These are phyloP conservation scores for Drosophila ogumai DNA, from an alignment of 1,140 invertebrate species.

Conservation along the genomic window DNA sequence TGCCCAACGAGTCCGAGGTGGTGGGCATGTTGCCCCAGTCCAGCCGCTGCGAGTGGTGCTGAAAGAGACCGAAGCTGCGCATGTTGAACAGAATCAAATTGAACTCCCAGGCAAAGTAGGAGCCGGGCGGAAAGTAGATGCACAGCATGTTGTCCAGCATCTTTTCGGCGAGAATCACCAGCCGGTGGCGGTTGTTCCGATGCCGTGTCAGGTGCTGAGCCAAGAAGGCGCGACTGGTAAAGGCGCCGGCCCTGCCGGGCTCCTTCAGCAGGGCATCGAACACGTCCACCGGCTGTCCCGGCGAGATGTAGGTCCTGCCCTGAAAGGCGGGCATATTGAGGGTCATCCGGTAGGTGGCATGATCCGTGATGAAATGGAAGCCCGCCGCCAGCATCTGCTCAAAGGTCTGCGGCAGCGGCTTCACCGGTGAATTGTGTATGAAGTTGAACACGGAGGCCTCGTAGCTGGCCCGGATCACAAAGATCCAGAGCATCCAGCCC, in stretches of 20 bases:
- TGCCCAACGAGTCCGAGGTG: neutral
- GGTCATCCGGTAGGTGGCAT: slow-evolving; percentile 61
- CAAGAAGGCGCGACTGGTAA: slow-evolving; percentile 50
- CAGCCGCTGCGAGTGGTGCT: slow-evolving; percentile 20
- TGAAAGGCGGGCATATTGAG: slow-evolving; percentile 16
- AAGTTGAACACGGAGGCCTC: slow-evolving; percentile 63
- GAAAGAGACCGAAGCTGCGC: slow-evolving; percentile 58
- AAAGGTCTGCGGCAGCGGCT: slow-evolving; percentile 53
- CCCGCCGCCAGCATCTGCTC: slow-evolving; percentile 27
- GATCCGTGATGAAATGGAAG: slow-evolving; percentile 51
- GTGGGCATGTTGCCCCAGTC: slow-evolving; percentile 13
- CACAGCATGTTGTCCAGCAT: slow-evolving; percentile 64
- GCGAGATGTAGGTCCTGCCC: slow-evolving; percentile 3
- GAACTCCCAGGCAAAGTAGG: slow-evolving; percentile 50
- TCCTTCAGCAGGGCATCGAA: slow-evolving; percentile 47
- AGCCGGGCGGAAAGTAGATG: slow-evolving; percentile 53
- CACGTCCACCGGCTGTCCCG: slow-evolving; percentile 55
- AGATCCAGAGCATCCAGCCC: slow-evolving; percentile 47
- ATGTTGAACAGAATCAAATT: slow-evolving; percentile 36
- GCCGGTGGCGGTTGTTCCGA: neutral
- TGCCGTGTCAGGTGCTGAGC: slow-evolving; percentile 32
- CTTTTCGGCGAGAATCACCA: slow-evolving; percentile 42
- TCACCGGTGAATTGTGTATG: slow-evolving; percentile 60
- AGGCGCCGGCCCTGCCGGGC: slow-evolving; percentile 10
- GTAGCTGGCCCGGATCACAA: slow-evolving; percentile 52